A percentile compares a stretch with the other conserved stretches of the same genome.
These are phyloP conservation scores for Yponomeuta sedellus DNA, from an alignment of 2,888 invertebrate genomes.

Conservation along the genomic window DNA sequence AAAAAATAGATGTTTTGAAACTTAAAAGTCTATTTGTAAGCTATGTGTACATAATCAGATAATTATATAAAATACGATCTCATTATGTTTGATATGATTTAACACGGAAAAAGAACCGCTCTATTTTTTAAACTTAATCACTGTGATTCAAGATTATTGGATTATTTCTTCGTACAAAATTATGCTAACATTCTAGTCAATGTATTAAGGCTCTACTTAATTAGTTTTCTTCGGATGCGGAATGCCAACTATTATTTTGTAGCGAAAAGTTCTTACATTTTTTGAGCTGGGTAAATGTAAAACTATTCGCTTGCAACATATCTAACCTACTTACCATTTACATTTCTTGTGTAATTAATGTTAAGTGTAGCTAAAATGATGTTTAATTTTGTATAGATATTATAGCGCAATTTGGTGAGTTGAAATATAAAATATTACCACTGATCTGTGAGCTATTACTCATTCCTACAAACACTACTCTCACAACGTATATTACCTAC, in stretches of 20 bases:
- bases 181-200: conserved; percentile 35
- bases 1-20: conserved; percentile 49
- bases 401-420: conserved; percentile 66
- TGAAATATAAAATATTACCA: conserved; percentile 70
- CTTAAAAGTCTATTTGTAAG: conserved; percentile 43
- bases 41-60: conserved; percentile 65
- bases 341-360: conserved; percentile 30
- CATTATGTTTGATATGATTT: conserved; percentile 35
- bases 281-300: conserved; percentile 71
- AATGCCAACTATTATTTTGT: background rate
- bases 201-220: conserved; percentile 37
- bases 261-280: conserved; percentile 66
- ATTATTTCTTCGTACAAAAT: background rate
- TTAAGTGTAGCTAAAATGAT: conserved; percentile 57
- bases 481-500: too few relatives aligned
- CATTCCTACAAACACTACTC: too few relatives aligned
- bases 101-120: conserved; percentile 17
- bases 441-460: conserved; percentile 23
- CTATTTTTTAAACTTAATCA: conserved; percentile 21
- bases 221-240: too few relatives aligned
- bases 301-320: conserved; percentile 43
- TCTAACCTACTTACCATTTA: conserved; percentile 8
- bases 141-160: conserved; percentile 28
- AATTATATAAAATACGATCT: conserved; percentile 29
- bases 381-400: conserved; percentile 69